Percentiles rank a stretch among this genome's conserved stretches.
Conservation (phyloP, 1,140 invertebrate species). For the Hyles euphorbiae region DNA sequence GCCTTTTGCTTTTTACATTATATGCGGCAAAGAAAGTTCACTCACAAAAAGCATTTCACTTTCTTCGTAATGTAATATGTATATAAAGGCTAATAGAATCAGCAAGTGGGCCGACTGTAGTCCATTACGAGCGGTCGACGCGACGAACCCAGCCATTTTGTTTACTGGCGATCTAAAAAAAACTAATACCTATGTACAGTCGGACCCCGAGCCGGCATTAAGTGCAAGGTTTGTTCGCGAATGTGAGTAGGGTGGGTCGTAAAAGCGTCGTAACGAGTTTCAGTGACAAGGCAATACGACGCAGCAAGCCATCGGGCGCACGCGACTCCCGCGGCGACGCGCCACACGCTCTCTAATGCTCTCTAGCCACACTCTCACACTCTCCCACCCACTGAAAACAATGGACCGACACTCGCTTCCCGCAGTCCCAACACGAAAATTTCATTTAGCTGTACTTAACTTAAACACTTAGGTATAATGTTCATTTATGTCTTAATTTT, state of each 20-base stretch:
- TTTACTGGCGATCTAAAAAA: conserved; percentile 42
- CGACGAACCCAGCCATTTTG: conserved; percentile 31
- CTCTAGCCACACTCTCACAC: background rate
- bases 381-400: background rate
- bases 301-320: conserved; percentile 45
- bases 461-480: too few species aligned
- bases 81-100: background rate
- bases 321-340: conserved; percentile 41
- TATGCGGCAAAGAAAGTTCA: too few species aligned
- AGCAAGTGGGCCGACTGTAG: conserved; percentile 23
- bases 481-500: background rate
- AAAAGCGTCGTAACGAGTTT: conserved; percentile 38
- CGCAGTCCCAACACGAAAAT: conserved; percentile 6
- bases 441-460: background rate
- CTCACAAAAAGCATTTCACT: background rate
- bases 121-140: conserved; percentile 26
- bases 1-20: too few species aligned
- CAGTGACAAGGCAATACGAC: conserved; percentile 40
- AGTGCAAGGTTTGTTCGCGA: conserved; percentile 44
- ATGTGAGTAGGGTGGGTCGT: conserved; percentile 40
- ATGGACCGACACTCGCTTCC: conserved; percentile 4
- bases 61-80: background rate
- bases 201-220: conserved; percentile 42
- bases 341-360: conserved; percentile 13
- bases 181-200: conserved; percentile 38